Evolutionary conservation across 1,140 invertebrate species (phyloP).

Genomic region (Drosophila grimshawi): DNA sequence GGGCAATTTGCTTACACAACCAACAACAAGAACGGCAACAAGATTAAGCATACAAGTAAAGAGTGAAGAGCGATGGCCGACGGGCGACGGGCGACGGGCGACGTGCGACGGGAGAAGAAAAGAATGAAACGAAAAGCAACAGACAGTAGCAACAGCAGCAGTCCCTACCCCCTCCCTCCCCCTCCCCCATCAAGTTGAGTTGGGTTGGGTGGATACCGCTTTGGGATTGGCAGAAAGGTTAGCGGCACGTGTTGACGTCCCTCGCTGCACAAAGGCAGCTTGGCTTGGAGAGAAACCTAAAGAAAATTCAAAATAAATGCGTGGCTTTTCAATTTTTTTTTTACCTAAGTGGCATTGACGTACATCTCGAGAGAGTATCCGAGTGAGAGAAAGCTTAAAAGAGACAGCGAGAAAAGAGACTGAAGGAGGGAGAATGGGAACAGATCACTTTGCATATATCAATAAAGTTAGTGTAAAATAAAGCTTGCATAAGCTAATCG

Average conservation of each 20-base stretch:
- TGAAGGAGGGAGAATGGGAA: not conserved
- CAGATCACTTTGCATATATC: conserved; percentile 21
- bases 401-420: not conserved
- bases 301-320: conserved; percentile 32
- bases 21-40: conserved; percentile 60
- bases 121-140: conserved; percentile 34
- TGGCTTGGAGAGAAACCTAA: not conserved
- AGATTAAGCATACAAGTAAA: conserved; percentile 21
- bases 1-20: conserved; percentile 80
- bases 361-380: conserved; percentile 8
- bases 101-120: not conserved
- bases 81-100: too few relatives aligned
- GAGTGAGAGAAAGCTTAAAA: not conserved
- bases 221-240: conserved; percentile 70
- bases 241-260: conserved; percentile 69
- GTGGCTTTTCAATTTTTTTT: conserved; percentile 36
- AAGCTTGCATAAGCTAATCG: conserved; percentile 13
- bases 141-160: conserved; percentile 26
- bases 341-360: conserved; percentile 42
- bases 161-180: not conserved
- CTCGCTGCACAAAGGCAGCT: conserved; percentile 2
- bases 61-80: not conserved
- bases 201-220: conserved; percentile 39
- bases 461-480: conserved; percentile 50
- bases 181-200: conserved; percentile 28